These are phyloP conservation scores for Gasteruption jaculator DNA, from an alignment of 2,888 invertebrate species.

Conservation along the genomic window DNA sequence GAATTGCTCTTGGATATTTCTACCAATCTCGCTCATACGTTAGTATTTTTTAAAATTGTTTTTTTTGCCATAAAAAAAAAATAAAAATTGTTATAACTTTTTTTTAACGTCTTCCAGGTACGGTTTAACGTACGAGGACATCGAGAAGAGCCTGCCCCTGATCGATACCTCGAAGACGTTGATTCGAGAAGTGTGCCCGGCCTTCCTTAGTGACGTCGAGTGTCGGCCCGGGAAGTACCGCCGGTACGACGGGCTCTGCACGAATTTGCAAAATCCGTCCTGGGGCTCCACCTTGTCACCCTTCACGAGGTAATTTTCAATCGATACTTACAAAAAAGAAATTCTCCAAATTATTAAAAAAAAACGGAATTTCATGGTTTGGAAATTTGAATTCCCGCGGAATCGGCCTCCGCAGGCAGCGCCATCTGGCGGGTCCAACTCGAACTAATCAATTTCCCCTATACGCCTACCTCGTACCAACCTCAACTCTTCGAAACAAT, in stretches of 20 bases:
- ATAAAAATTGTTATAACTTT: conserved; percentile 14
- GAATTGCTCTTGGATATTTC: conserved; percentile 83
- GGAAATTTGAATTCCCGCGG: no score
- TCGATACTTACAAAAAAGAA: background rate
- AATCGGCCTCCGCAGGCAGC: no score
- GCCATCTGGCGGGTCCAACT: no score
- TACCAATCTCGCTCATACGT: conserved; percentile 78
- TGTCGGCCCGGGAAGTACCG: conserved; percentile 86
- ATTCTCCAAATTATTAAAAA: no score
- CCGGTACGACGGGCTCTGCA: conserved; percentile 82
- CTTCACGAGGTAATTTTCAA: conserved; percentile 67
- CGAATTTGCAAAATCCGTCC: conserved; percentile 81
- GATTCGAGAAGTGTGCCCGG: conserved; percentile 82
- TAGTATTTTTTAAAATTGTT: conserved; percentile 49
- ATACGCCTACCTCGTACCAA: no score
- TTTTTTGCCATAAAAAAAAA: conserved; percentile 3
- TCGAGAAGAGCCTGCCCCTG: conserved; percentile 80
- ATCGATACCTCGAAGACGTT: conserved; percentile 86
- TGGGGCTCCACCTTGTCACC: conserved; percentile 86
- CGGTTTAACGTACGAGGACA: conserved; percentile 78
- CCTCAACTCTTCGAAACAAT: no score
- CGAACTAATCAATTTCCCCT: no score
- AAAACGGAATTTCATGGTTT: background rate
- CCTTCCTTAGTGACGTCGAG: conserved; percentile 81
- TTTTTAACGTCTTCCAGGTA: conserved; percentile 60